These are phyloP conservation scores for Phenganax subtilis DNA, from an alignment of 92 coral and sea anemone genomes.

Conservation along the genomic window DNA sequence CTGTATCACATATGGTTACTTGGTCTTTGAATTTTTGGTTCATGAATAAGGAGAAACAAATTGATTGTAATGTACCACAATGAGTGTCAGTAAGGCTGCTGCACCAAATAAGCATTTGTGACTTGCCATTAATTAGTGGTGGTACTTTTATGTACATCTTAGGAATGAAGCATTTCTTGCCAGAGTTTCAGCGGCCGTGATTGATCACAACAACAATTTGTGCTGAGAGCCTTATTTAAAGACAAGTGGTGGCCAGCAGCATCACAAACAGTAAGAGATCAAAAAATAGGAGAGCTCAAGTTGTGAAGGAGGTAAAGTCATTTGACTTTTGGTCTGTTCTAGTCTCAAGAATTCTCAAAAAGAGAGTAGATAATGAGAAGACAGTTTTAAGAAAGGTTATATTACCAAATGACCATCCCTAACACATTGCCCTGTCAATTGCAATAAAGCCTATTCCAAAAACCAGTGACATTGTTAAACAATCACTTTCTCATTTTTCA, in stretches of 20 bases:
- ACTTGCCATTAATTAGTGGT: too few relatives aligned
- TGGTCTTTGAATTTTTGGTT: too few relatives aligned
- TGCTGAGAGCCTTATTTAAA: conserved; percentile 19
- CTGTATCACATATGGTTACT: too few relatives aligned
- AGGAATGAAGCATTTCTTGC: conserved; percentile 26
- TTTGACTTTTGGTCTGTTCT: conserved; percentile 33
- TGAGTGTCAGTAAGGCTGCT: too few relatives aligned
- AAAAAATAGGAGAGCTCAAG: conserved; percentile 38
- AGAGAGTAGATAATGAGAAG: conserved; percentile 3
- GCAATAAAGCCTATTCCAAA: conserved; percentile 40
- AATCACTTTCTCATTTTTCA: conserved; percentile 5
- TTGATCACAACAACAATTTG: conserved; percentile 39
- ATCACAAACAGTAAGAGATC: conserved; percentile 33
- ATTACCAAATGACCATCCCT: conserved; percentile 25
- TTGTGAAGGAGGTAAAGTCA: conserved; percentile 15
- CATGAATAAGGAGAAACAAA: too few relatives aligned
- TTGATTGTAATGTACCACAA: too few relatives aligned
- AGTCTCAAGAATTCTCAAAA: conserved; percentile 10
- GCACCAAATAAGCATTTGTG: too few relatives aligned
- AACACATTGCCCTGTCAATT: conserved; percentile 39
- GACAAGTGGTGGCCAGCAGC: conserved; percentile 13
- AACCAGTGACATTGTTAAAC: conserved; percentile 34
- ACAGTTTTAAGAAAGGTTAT: background rate
- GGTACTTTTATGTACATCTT: too few relatives aligned
- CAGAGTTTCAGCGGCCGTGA: conserved; percentile 12